Conservation (phyloP, 2,113 vertebrate genomes). For the Erythrolamprus reginae region DNA sequence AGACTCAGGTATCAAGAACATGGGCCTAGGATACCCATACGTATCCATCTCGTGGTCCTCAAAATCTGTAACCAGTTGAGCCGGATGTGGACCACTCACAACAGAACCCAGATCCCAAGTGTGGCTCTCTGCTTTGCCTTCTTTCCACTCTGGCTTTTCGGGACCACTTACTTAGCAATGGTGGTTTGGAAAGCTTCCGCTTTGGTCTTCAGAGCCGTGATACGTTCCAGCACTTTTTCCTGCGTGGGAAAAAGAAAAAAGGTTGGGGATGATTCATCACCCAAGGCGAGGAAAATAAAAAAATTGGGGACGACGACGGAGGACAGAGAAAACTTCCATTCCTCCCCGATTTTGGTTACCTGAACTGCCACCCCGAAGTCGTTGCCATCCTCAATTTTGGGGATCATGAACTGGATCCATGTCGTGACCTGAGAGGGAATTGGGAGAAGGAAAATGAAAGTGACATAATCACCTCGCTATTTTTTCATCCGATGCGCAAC, state of each 20-base stretch:
- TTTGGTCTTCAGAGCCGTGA: conserved; percentile 82
- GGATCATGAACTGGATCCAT: conserved; percentile 86
- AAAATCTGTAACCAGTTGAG: no score
- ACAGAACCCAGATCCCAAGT: background rate
- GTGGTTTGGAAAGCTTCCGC: conserved; percentile 79
- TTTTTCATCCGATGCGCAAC: background rate
- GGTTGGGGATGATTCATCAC: no score
- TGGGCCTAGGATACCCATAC: no score
- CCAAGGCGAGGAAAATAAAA: background rate
- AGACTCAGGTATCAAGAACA: no score
- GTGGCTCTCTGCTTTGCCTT: fast-evolving
- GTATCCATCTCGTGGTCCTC: no score
- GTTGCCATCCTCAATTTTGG: conserved; percentile 89
- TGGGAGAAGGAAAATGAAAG: background rate
- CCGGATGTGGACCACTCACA: no score
- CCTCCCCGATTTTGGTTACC: conserved; percentile 52
- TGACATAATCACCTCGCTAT: fast-evolving
- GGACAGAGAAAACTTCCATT: fast-evolving
- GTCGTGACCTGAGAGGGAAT: conserved; percentile 65
- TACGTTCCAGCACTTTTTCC: conserved; percentile 87
- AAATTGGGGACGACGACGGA: fast-evolving
- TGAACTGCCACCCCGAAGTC: conserved; percentile 89
- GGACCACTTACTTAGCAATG: conserved; percentile 69
- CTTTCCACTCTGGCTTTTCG: no score
- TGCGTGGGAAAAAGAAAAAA: conserved; percentile 24